Evolutionary conservation across 2,797 vertebrate genomes (phyloP).

Genomic region (Dallia pectoralis): DNA sequence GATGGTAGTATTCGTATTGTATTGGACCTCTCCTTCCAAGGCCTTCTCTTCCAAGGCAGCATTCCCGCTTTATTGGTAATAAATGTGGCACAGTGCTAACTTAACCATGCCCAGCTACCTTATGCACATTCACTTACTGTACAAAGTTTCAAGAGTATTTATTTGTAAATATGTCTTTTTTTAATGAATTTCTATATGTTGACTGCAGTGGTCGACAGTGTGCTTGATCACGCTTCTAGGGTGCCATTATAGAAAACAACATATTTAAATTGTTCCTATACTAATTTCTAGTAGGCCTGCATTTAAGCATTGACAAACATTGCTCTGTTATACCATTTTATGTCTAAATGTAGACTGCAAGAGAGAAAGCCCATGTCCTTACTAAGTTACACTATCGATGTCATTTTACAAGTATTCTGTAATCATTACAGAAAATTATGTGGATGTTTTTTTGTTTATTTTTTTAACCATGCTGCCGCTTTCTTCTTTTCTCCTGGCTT

Average conservation of each 20-base stretch:
- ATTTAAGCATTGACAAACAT: neutral
- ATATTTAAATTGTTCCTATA: neutral
- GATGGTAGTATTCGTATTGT: constrained; percentile 38
- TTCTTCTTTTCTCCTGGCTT: neutral
- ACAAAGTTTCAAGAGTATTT: constrained; percentile 30
- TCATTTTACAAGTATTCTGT: neutral
- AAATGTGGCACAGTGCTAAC: neutral
- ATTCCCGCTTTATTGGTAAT: neutral
- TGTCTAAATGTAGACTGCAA: neutral
- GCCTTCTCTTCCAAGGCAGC: neutral
- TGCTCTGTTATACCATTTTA: neutral
- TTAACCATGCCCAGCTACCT: constrained; percentile 25
- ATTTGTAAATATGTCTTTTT: constrained; percentile 59
- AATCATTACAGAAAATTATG: neutral
- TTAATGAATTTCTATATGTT: constrained; percentile 46
- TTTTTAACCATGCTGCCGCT: neutral
- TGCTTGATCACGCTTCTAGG: constrained; percentile 9
- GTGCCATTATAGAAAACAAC: neutral
- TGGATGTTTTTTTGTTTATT: neutral
- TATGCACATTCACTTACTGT: constrained; percentile 40
- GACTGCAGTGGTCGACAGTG: constrained; percentile 7
- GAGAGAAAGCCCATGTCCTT: neutral
- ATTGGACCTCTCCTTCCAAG: constrained; percentile 22
- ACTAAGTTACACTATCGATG: neutral
- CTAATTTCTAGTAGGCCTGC: neutral